Evolutionary conservation across 2,113 vertebrate species (phyloP), one percentile per base, ranked within the genome.

Genomic region (Sitta europaea): DNA sequence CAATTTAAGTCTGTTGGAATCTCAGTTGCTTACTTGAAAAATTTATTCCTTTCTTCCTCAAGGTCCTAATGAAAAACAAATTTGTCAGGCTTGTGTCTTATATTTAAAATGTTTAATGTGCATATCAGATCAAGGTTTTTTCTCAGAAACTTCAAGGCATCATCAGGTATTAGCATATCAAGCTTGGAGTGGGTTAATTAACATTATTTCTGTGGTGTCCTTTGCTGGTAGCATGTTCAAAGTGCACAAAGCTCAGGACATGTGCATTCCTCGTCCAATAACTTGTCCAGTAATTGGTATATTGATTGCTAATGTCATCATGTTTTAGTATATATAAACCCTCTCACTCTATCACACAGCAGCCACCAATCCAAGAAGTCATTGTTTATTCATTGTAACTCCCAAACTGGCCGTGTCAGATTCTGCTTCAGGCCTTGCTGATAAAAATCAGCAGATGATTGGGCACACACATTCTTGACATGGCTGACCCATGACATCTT

Each of bases 391-490:
- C 99, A 99, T 99, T 98, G 98, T 98, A 97, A 98, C 98, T 98
- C 98, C 98, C 98, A 98, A 98, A 99, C 98, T 98, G 98, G 98
- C 98, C 98, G 98, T 99, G 98, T 99, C 98, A 98, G 98, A 98
- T 98, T 98, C 98, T 98, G 98, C 99, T 99, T 97, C 98, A 98
- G 98, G 98, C 98, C 97, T 96, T 91, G 91, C 98, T 98, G 99
- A 99, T 99, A 99, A 99, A 98, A 98, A 99, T 99, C 99, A 99
- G 98, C 95, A 98, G 99, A 99, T 99, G 99, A 99, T 99, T 99
- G 99, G 99, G 98, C 97, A 96, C 98, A 99, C 99, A 99, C 99
- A 99, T 99, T 99, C 99, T 99, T 99, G 99, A 99, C 99, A 99
- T 99, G 99, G 98, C 98, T 99, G 99, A 99, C 99, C 99, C 98